phyloP scores from a whole-genome alignment of 2,797 vertebrate genomes.

The Mormyrus proboscirostris region DNA sequence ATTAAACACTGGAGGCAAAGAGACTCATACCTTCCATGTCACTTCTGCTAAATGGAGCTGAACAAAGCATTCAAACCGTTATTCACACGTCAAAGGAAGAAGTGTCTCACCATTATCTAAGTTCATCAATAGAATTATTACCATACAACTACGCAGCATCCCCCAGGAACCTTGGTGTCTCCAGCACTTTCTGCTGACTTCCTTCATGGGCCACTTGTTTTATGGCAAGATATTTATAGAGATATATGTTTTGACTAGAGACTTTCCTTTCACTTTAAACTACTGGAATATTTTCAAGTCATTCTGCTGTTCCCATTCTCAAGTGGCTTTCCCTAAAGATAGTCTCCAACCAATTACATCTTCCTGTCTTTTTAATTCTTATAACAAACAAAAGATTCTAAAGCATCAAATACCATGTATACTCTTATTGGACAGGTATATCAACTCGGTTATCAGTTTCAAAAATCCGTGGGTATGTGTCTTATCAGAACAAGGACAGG shows the following conservation, averaged over 20 bases:
- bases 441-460: neutral
- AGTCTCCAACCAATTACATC: neutral
- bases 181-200: neutral
- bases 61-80: neutral
- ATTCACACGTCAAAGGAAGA: neutral
- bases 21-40: neutral
- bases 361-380: neutral
- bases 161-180: neutral
- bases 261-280: neutral
- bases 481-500: neutral
- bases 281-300: neutral
- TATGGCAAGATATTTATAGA: neutral
- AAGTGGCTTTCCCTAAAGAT: neutral
- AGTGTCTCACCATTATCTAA: neutral
- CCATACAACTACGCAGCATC: neutral
- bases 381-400: neutral
- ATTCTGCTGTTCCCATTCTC: neutral
- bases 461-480: neutral
- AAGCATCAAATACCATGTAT: neutral
- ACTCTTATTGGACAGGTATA: neutral
- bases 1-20: neutral
- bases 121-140: neutral
- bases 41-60: neutral
- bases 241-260: neutral
- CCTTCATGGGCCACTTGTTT: neutral